Evolutionary conservation across 2,888 invertebrate species (phyloP).

Genomic region (Alloplasta piceator): DNA sequence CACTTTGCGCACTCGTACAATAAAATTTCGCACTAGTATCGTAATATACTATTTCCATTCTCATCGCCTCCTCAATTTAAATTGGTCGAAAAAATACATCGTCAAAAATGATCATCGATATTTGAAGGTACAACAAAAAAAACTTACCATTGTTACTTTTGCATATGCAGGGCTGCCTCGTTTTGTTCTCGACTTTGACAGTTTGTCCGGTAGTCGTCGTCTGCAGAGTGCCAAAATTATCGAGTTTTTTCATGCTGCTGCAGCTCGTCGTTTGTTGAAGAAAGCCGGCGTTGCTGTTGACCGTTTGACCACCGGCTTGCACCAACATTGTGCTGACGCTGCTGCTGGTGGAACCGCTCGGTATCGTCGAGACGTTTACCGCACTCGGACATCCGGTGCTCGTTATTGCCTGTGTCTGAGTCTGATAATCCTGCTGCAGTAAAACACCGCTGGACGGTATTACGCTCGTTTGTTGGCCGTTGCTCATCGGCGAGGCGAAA

Average conservation of each 20-base stretch:
- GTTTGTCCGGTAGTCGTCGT: constrained; percentile 74
- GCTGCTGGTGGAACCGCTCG: constrained; percentile 74
- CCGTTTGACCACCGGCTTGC: constrained; percentile 73
- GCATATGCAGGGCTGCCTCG: constrained; percentile 79
- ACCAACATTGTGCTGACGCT: constrained; percentile 74
- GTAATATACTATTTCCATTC: no score
- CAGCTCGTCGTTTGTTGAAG: constrained; percentile 68
- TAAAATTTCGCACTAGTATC: no score
- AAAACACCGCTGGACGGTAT: constrained; percentile 78
- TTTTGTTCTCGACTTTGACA: constrained; percentile 80
- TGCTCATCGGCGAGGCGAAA: constrained; percentile 77
- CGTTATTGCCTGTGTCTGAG: constrained; percentile 81
- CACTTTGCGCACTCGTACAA: no score
- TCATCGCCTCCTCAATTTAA: no score
- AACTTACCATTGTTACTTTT: constrained; percentile 78
- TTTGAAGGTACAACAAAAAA: background rate
- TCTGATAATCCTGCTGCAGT: constrained; percentile 83
- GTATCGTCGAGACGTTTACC: constrained; percentile 76
- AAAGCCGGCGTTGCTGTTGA: constrained; percentile 69
- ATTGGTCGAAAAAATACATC: no score
- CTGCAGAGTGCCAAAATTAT: constrained; percentile 79
- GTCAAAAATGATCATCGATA: no score
- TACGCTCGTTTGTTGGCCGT: constrained; percentile 73
- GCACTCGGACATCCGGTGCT: constrained; percentile 84
- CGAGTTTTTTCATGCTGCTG: constrained; percentile 77